A percentile compares a stretch with the other conserved stretches of the same genome.
Conservation (phyloP, 2,113 vertebrate species). For the Trichomycterus rosablanca region DNA sequence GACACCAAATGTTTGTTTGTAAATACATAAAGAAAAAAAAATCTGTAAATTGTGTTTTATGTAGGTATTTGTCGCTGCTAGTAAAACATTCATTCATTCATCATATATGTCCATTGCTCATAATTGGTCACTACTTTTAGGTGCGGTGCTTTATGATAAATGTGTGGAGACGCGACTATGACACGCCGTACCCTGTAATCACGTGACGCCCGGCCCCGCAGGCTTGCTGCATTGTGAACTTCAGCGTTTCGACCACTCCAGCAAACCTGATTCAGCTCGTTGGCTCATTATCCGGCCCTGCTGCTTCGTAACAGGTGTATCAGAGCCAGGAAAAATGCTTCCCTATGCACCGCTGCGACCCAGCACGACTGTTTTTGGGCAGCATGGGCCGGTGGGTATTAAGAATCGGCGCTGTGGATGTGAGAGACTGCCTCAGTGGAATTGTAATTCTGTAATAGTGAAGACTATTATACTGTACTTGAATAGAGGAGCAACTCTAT, state of each 20-base stretch:
- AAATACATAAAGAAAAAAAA: too few relatives aligned
- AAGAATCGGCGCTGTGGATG: too few relatives aligned
- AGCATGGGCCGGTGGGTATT: too few relatives aligned
- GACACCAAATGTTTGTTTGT: too few relatives aligned
- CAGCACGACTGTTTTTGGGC: background rate
- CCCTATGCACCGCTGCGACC: background rate
- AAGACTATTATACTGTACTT: too few relatives aligned
- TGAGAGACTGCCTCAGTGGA: conserved; percentile 6
- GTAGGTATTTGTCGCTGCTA: too few relatives aligned
- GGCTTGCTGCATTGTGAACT: background rate
- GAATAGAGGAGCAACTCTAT: too few relatives aligned
- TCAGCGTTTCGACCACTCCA: conserved; percentile 6
- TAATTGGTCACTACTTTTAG: too few relatives aligned
- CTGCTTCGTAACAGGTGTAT: conserved; percentile 11
- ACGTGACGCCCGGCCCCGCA: background rate
- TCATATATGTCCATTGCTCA: too few relatives aligned
- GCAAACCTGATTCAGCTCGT: conserved; percentile 4
- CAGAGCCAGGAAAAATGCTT: background rate
- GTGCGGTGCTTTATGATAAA: background rate
- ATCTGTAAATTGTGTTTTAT: too few relatives aligned
- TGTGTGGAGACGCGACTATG: background rate
- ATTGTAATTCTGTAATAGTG: conserved; percentile 1
- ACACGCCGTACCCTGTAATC: too few relatives aligned
- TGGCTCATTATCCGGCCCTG: conserved; percentile 16
- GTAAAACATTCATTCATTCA: too few relatives aligned